Evolutionary conservation across 1,140 invertebrate genomes (phyloP).

Genomic region (Pogonomyrmex californicus): DNA sequence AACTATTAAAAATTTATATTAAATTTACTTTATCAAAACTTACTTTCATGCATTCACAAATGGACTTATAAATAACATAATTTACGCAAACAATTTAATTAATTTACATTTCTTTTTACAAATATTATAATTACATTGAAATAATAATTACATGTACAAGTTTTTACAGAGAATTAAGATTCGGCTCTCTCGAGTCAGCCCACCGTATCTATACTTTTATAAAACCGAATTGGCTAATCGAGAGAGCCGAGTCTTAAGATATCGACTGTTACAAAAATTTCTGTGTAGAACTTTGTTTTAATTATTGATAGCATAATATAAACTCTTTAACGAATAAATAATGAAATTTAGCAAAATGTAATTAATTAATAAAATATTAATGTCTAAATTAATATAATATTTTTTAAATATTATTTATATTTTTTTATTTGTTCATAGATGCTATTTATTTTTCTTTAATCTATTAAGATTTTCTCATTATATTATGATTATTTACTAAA

Average conservation of each 20-base stretch:
- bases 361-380: not conserved
- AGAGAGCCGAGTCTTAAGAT: not conserved
- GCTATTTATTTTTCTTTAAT: not conserved
- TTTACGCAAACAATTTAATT: not conserved
- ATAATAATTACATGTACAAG: constrained; percentile 7
- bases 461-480: not conserved
- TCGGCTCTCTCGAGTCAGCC: no score
- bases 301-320: not conserved
- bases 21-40: not conserved
- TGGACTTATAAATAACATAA: not conserved
- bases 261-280: not conserved
- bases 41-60: not conserved
- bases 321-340: not conserved
- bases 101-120: not conserved
- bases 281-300: not conserved
- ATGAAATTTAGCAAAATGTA: not conserved
- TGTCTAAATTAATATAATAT: not conserved
- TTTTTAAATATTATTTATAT: no score
- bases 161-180: not conserved
- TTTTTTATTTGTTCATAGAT: not conserved
- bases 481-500: not conserved
- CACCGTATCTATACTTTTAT: no score
- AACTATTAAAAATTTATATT: not conserved
- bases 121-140: not conserved
- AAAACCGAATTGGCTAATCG: no score